Conservation (phyloP, 1,140 invertebrate genomes). For the Musca vetustissima region DNA sequence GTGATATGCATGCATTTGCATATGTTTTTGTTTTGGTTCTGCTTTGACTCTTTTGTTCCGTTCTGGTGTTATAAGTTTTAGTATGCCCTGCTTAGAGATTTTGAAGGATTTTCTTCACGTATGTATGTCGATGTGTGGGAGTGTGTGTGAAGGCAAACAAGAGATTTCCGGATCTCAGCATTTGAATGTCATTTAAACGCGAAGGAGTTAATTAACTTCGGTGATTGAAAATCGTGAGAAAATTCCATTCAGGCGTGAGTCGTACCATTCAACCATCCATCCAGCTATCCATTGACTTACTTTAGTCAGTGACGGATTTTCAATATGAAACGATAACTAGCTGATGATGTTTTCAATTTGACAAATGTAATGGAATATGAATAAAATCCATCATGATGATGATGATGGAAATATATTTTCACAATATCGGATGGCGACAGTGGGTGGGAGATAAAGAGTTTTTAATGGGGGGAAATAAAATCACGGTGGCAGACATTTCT, state of each 20-base stretch:
- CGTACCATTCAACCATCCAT: background rate
- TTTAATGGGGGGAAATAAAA: too few species aligned
- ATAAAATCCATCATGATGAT: background rate
- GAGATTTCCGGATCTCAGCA: conserved; percentile 41
- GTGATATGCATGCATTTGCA: too few species aligned
- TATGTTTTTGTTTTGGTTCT: too few species aligned
- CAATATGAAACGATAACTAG: too few species aligned
- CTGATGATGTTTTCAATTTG: too few species aligned
- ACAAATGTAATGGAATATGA: too few species aligned
- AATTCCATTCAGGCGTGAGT: background rate
- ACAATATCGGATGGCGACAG: background rate
- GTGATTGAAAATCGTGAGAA: conserved; percentile 47
- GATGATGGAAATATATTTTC: background rate
- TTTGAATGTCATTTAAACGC: conserved; percentile 14
- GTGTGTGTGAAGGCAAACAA: conserved; percentile 38
- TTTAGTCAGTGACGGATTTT: too few species aligned
- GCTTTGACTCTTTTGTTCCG: too few species aligned
- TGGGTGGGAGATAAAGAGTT: background rate
- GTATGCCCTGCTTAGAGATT: too few species aligned
- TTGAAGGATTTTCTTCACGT: background rate
- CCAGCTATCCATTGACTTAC: background rate
- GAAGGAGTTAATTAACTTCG: conserved; percentile 38
- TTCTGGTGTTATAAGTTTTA: too few species aligned
- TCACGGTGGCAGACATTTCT: too few species aligned
- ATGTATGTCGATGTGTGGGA: too few species aligned